These are phyloP conservation scores for Brachionus sp. DNA, from an alignment of 1,140 invertebrate genomes.

Conservation along the genomic window DNA sequence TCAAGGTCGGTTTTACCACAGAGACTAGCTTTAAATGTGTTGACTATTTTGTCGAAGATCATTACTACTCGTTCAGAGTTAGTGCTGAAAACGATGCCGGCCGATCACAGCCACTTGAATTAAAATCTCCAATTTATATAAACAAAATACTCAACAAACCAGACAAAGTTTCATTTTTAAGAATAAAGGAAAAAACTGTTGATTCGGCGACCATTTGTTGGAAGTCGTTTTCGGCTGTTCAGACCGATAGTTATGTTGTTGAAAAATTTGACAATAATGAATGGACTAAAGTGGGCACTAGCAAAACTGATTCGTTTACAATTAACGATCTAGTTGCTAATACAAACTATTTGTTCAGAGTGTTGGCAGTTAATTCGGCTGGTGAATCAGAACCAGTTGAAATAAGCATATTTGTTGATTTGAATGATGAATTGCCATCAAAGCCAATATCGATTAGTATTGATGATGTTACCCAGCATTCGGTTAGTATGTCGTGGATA, in stretches of 20 bases:
- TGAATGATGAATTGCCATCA: slow-evolving; percentile 19
- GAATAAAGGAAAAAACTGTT: slow-evolving; percentile 76
- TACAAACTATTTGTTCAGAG: slow-evolving; percentile 24
- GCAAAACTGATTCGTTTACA: background rate
- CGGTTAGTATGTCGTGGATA: slow-evolving; percentile 17
- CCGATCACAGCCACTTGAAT: slow-evolving; percentile 72
- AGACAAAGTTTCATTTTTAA: slow-evolving; percentile 70
- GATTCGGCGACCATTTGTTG: slow-evolving; percentile 74
- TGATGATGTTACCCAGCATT: background rate
- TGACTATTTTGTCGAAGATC: slow-evolving; percentile 64
- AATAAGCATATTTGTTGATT: slow-evolving; percentile 64
- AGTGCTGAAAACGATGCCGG: slow-evolving; percentile 54
- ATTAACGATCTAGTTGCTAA: background rate
- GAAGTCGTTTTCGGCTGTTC: slow-evolving; percentile 62
- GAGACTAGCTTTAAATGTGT: slow-evolving; percentile 62
- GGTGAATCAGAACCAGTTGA: slow-evolving; percentile 75
- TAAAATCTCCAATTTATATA: slow-evolving; percentile 55
- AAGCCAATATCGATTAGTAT: slow-evolving; percentile 28
- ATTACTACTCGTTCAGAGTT: slow-evolving; percentile 75
- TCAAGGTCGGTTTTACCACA: slow-evolving; percentile 68
- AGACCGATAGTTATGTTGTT: background rate
- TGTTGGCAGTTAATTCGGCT: background rate
- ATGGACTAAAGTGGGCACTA: slow-evolving; percentile 4
- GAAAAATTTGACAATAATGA: background rate
- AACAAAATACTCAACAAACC: slow-evolving; percentile 63